These are phyloP conservation scores for Myzus persicae DNA, from an alignment of 1,140 invertebrate species.

Conservation along the genomic window DNA sequence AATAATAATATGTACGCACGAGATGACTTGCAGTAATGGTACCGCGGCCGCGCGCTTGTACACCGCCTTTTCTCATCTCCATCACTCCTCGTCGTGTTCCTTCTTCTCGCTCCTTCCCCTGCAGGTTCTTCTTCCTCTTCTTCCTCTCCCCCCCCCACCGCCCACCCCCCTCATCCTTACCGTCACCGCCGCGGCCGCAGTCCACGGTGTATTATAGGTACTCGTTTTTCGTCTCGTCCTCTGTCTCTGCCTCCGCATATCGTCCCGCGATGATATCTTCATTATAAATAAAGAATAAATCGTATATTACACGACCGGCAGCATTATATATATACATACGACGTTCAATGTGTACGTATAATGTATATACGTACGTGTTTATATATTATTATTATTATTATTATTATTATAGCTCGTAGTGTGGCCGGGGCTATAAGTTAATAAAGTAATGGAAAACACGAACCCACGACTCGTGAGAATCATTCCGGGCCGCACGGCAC, in stretches of 20 bases:
- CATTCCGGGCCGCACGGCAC: constrained; percentile 31
- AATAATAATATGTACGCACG: neutral
- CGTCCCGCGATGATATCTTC: constrained; percentile 60
- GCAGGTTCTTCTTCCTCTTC: too few relatives aligned
- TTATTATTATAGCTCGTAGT: neutral
- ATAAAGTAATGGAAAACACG: constrained; percentile 56
- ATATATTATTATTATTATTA: neutral
- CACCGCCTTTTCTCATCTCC: constrained; percentile 12
- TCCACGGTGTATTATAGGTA: too few relatives aligned
- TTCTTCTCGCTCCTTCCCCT: constrained; percentile 34
- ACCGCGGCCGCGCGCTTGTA: neutral
- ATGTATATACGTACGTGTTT: neutral
- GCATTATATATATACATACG: neutral
- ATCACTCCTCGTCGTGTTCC: too few relatives aligned
- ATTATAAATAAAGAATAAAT: constrained; percentile 62
- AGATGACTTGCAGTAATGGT: constrained; percentile 48
- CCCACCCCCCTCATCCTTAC: too few relatives aligned
- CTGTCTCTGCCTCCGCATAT: neutral
- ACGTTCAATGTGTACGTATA: too few relatives aligned
- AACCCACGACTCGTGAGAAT: constrained; percentile 55
- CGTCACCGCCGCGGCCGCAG: too few relatives aligned
- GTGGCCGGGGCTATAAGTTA: constrained; percentile 37
- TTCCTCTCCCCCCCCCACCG: too few relatives aligned
- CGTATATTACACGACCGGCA: constrained; percentile 50
- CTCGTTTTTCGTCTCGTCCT: constrained; percentile 8